Base-by-base conservation (phyloP, 2,797 vertebrate species). In the Ctenochaetus hawaiiensis region DNA sequence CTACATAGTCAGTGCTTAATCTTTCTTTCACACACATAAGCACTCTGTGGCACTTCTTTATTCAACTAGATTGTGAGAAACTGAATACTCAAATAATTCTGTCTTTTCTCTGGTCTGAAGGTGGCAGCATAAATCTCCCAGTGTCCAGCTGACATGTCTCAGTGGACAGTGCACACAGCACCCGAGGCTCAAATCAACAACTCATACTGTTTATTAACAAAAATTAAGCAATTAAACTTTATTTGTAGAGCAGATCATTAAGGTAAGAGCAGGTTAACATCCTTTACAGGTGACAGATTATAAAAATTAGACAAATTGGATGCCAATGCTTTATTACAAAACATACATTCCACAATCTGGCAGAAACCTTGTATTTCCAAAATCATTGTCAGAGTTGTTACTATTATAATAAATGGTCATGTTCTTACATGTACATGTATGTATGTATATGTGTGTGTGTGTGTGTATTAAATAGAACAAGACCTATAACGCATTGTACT, bases 51-150 rank as follows among this genome's bases (percentile, higher is more conserved):
- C 14, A 45, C 18, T 63, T 8, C 18, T 45, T 9, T 39, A 41
- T 5, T 14, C 7, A 20, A 16, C 8, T 5, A 9, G 4, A 7
- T 8, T 18, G 34, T 30, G 2, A 26, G 11, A 16, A 8, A 5
- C 4, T 6, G 30, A 34, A 22, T 49, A 3, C 3, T 10, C 14
- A 30, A 6, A 6, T 34, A 3, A 11, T 18, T 49, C 45, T 41
- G 51, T 54, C 26, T 18, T 26, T 1, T 26, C 51, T 17, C 12
- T 20, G 9, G 44, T 39, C 67, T 60, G 34, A 26, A 41, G 45
- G 45, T 71, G 57, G 54, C 67, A 49, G 54, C 66, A 68, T 6
- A 45, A 57, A 68, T 45, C 65, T 43, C 30, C 49, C 13, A 13
- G 16, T 34, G 47, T 22, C 8, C 17, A 9, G n/a, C 62, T n/a